A percentile compares a stretch with the other conserved stretches of the same genome.
These are phyloP conservation scores for Drosophila mayri DNA, from an alignment of 1,140 invertebrate genomes.

Conservation along the genomic window DNA sequence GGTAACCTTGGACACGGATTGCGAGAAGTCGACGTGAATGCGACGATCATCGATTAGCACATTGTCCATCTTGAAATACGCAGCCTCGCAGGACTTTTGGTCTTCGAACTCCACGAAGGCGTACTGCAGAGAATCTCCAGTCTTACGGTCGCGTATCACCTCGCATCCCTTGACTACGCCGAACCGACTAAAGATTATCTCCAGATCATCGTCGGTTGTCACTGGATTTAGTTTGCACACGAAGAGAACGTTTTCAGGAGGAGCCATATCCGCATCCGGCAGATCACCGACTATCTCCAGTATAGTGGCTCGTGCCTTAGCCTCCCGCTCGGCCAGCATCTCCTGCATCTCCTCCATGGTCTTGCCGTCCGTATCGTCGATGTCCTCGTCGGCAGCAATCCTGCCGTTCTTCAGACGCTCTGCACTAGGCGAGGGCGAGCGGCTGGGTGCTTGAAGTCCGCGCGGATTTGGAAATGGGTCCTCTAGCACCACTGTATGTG, in stretches of 20 bases:
- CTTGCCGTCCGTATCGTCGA: constrained; percentile 96
- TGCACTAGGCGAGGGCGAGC: constrained; percentile 94
- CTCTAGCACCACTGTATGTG: constrained; percentile 98
- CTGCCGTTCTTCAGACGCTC: constrained; percentile 93
- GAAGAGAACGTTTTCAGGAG: constrained; percentile 99
- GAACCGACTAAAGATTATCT: constrained; percentile 99
- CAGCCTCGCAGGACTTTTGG: constrained; percentile 97
- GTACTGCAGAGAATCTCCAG: constrained; percentile 98
- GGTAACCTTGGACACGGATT: constrained; percentile 97
- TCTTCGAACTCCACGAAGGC: constrained; percentile 99
- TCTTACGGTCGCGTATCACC: constrained; percentile 97
- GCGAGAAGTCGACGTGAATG: constrained; percentile 99
- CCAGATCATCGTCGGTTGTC: constrained; percentile 98
- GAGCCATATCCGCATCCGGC: constrained; percentile 98
- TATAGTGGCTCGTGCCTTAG: constrained; percentile 97
- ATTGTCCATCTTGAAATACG: constrained; percentile 99
- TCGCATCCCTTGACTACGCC: constrained; percentile 98
- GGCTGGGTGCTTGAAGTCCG: constrained; percentile 90
- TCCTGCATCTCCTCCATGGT: constrained; percentile 94
- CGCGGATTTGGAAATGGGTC: constrained; percentile 97
- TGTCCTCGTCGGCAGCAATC: constrained; percentile 97
- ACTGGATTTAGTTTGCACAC: constrained; percentile 99
- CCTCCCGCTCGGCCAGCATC: constrained; percentile 95
- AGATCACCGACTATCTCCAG: constrained; percentile 99
- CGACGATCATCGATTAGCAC: constrained; percentile 99